Conservation (phyloP, 2,888 invertebrate species). For the Muschampia plurimacula region DNA sequence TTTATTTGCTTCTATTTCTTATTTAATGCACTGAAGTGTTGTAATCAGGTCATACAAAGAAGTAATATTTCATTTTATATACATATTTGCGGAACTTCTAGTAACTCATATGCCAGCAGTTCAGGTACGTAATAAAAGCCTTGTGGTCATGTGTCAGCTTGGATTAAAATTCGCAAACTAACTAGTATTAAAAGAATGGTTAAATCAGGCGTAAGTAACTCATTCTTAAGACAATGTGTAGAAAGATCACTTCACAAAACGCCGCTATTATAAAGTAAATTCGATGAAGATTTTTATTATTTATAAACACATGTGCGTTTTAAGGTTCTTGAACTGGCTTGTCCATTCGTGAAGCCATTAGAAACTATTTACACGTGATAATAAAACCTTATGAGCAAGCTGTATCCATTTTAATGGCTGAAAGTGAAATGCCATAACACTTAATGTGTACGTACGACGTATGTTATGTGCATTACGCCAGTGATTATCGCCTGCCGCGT, state of each 20-base stretch:
- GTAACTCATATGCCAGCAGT: no score
- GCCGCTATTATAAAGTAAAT: not conserved
- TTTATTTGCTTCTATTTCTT: conserved; percentile 3
- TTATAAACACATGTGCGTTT: not conserved
- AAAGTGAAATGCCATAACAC: conserved; percentile 27
- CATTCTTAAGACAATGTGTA: no score
- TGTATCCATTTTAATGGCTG: conserved; percentile 12
- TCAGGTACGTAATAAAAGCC: no score
- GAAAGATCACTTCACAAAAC: no score
- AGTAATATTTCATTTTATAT: not conserved
- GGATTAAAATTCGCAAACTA: not conserved
- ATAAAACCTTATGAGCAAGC: conserved; percentile 4
- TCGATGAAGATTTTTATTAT: not conserved
- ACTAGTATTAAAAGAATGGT: not conserved
- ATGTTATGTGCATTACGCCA: conserved; percentile 2
- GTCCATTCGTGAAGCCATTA: conserved; percentile 1
- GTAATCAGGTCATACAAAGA: conserved; percentile 3
- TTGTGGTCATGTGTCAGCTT: no score
- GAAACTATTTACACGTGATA: conserved; percentile 2
- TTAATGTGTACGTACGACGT: not conserved
- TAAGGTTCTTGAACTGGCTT: conserved; percentile 8
- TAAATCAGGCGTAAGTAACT: not conserved
- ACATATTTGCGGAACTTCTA: no score
- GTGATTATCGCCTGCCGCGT: conserved; percentile 15
- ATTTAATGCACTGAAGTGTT: not conserved